Evolutionary conservation across 2,113 vertebrate species (phyloP).

Genomic region (Arvicanthis niloticus): DNA sequence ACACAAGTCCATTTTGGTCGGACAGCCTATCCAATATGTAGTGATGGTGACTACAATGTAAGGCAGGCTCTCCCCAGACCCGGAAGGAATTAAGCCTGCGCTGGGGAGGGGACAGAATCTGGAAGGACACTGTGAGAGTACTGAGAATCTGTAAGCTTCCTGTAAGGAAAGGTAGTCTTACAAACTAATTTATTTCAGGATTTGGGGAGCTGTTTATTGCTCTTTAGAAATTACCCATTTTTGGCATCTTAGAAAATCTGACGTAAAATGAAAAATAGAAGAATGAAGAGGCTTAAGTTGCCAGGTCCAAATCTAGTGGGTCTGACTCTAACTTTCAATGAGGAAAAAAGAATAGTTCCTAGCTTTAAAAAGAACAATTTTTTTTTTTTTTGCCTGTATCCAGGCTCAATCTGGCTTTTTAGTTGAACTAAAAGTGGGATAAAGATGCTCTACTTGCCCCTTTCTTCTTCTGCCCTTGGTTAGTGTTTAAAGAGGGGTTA

Average conservation of each 20-base stretch:
- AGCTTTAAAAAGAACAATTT: conserved; percentile 64
- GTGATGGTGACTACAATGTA: not conserved
- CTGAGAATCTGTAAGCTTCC: conserved; percentile 54
- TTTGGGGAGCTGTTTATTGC: conserved; percentile 58
- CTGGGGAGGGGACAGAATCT: not conserved
- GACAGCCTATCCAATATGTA: not conserved
- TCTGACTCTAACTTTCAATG: conserved; percentile 77
- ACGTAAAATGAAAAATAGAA: conserved; percentile 67
- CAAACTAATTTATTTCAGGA: conserved; percentile 58
- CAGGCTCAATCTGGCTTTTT: conserved; percentile 49
- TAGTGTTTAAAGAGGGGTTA: conserved; percentile 57
- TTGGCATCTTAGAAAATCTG: conserved; percentile 74
- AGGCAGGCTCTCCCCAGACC: not conserved
- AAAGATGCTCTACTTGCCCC: conserved; percentile 18
- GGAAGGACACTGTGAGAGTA: not conserved
- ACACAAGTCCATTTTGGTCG: conserved; percentile 14
- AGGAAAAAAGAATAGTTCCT: conserved; percentile 69
- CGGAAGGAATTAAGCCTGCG: not conserved
- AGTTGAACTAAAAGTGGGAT: conserved; percentile 65
- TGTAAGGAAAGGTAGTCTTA: conserved; percentile 58
- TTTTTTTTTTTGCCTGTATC: conserved; percentile 62
- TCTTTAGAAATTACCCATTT: conserved; percentile 69
- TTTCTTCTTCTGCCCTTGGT: conserved; percentile 54
- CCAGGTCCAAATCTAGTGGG: conserved; percentile 65
- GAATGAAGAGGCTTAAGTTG: conserved; percentile 68